Conservation (phyloP, 2,888 invertebrate species). For the Tetranychus truncatus region DNA sequence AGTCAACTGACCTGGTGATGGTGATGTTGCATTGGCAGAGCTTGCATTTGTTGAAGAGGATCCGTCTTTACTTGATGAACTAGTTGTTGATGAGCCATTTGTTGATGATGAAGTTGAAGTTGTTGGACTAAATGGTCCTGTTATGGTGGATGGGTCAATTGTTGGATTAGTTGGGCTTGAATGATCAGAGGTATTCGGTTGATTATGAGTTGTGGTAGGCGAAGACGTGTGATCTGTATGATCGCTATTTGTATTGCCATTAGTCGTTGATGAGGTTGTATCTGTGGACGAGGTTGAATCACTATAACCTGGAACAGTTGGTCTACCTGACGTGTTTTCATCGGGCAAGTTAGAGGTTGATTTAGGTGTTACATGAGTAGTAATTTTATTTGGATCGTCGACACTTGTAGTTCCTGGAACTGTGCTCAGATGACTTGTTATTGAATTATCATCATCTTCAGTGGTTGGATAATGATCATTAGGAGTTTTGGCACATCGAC, state of each 20-base stretch:
- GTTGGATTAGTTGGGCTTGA: background rate
- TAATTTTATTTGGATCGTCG: background rate
- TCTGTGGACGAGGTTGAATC: background rate
- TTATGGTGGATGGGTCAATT: background rate
- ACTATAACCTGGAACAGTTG: background rate
- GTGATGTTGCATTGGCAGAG: constrained; percentile 7
- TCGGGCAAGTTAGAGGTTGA: constrained; percentile 5
- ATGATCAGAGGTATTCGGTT: too few relatives aligned
- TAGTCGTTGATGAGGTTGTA: background rate
- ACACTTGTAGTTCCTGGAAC: background rate
- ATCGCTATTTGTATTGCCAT: background rate
- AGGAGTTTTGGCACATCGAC: constrained; percentile 22
- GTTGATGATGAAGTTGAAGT: background rate
- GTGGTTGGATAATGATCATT: constrained; percentile 11
- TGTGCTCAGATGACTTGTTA: background rate
- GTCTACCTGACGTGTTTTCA: background rate
- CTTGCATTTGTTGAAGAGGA: background rate
- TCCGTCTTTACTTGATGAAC: constrained; percentile 8
- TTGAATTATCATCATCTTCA: constrained; percentile 6
- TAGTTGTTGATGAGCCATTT: background rate
- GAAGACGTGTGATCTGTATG: too few relatives aligned
- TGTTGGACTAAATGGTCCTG: background rate
- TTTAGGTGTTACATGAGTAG: background rate
- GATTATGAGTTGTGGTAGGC: too few relatives aligned
- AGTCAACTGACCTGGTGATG: constrained; percentile 7